Percentiles rank a stretch among this genome's conserved stretches.
Evolutionary conservation across 2,797 vertebrate species (phyloP).

Genomic region (Artibeus lituratus): DNA sequence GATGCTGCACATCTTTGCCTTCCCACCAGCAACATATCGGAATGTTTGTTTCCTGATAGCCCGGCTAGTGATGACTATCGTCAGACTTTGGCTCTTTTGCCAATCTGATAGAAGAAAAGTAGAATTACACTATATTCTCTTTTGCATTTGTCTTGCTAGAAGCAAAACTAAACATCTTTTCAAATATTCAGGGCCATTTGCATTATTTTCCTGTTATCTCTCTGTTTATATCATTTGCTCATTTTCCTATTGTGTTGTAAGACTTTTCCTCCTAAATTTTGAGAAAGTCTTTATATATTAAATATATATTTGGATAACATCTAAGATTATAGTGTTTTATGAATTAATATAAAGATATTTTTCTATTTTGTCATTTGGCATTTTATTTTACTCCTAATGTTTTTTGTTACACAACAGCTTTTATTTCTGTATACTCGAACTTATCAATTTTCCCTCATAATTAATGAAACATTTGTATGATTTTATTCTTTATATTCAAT

Average conservation of each 20-base stretch:
- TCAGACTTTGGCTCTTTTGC: background rate
- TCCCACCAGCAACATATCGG: background rate
- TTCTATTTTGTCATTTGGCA: background rate
- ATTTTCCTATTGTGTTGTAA: background rate
- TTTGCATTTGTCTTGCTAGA: background rate
- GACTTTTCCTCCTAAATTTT: background rate
- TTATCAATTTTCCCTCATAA: background rate
- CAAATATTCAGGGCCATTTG: background rate
- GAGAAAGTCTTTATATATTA: background rate
- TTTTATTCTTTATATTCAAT: background rate
- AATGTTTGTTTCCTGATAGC: background rate
- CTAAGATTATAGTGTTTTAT: background rate
- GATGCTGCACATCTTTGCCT: background rate
- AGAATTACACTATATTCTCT: background rate
- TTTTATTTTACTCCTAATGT: background rate
- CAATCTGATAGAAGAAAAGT: background rate
- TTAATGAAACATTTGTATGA: background rate
- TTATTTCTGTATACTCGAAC: background rate
- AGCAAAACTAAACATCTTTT: background rate
- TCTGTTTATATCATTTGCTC: background rate
- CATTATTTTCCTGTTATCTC: background rate
- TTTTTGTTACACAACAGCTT: background rate
- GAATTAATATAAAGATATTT: background rate
- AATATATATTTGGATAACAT: background rate
- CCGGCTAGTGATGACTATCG: background rate